These are phyloP conservation scores for Myathropa florea DNA, from an alignment of 2,888 invertebrate genomes.

Conservation along the genomic window DNA sequence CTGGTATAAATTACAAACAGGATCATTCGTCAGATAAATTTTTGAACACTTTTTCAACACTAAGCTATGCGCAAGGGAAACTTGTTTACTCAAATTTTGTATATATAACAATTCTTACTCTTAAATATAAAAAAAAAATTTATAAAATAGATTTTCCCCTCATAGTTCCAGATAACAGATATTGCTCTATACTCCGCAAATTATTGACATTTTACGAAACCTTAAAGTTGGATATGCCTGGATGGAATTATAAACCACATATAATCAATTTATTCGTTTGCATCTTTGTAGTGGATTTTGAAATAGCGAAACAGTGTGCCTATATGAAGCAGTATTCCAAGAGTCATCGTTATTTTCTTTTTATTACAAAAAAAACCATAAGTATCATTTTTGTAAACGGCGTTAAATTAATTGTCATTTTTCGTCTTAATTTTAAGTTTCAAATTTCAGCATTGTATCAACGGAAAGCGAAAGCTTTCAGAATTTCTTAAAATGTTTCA, in stretches of 20 bases:
- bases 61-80: not conserved
- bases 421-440: no score
- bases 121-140: not conserved
- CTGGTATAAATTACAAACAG: not conserved
- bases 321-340: slow-evolving; percentile 6
- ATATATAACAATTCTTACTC: not conserved
- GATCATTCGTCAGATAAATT: not conserved
- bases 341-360: not conserved
- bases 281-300: slow-evolving; percentile 21
- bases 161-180: not conserved
- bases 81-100: not conserved
- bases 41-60: not conserved
- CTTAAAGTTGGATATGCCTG: not conserved
- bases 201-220: not conserved
- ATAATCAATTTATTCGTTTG: not conserved
- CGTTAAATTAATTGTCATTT: no score
- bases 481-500: no score
- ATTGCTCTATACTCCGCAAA: not conserved
- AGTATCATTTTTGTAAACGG: no score
- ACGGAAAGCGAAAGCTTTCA: no score
- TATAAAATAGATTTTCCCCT: not conserved
- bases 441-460: no score
- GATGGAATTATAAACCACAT: not conserved
- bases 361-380: no score
- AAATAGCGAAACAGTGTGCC: slow-evolving; percentile 1